A percentile compares a stretch with the other conserved stretches of the same genome.
Evolutionary conservation across 1,140 invertebrate species (phyloP).

Genomic region (Phymastichus coffea): DNA sequence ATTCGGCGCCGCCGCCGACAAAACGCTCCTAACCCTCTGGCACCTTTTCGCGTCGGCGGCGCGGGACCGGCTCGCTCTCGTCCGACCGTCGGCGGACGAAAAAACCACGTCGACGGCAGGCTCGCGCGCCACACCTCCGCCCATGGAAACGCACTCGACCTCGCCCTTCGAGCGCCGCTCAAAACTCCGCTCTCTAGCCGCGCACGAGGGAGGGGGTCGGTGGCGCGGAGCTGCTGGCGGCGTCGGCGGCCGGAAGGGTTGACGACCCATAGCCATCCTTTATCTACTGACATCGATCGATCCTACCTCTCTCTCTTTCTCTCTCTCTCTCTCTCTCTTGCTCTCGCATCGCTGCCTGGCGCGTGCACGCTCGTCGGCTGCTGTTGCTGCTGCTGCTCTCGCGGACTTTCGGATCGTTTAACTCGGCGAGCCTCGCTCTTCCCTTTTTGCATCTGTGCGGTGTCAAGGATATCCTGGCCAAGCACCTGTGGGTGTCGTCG

Average conservation of each 20-base stretch:
- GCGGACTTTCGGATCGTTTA: neutral
- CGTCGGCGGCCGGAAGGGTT: constrained; percentile 19
- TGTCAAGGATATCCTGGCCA: no score
- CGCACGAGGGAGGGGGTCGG: no score
- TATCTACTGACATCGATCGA: constrained; percentile 10
- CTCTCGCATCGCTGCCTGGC: no score
- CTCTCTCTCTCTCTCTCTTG: neutral
- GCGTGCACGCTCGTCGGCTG: neutral
- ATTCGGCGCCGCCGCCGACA: neutral
- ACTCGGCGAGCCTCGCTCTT: neutral
- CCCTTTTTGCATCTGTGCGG: no score
- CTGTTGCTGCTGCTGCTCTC: neutral
- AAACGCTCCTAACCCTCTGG: neutral
- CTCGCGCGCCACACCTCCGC: neutral
- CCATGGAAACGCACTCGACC: neutral
- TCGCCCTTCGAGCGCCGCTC: neutral
- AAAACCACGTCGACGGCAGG: constrained; percentile 4
- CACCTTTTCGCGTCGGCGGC: neutral
- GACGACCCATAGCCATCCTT: constrained; percentile 8
- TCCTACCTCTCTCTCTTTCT: neutral
- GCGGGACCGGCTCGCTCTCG: no score
- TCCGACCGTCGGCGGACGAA: neutral
- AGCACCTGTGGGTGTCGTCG: no score
- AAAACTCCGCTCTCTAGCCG: no score
- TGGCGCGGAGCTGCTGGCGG: no score